Percentiles rank a stretch among this genome's conserved stretches.
Evolutionary conservation across 2,888 invertebrate species (phyloP).

Genomic region (Dyspetes luteomarginatus): DNA sequence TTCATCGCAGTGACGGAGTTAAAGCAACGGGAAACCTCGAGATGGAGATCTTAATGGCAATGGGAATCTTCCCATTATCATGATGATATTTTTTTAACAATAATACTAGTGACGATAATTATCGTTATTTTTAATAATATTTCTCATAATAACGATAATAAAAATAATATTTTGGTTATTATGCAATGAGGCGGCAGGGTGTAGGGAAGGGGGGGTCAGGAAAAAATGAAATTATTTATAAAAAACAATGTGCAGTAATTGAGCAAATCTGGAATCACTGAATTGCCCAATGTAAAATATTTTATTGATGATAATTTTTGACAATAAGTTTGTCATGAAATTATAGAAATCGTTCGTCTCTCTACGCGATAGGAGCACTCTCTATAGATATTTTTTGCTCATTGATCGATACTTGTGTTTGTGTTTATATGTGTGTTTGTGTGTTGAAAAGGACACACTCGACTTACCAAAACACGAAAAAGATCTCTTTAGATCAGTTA

Average conservation of each 20-base stretch:
- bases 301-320: constrained; percentile 16
- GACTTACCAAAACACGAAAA: constrained; percentile 73
- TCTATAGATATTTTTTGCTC: not conserved
- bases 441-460: constrained; percentile 64
- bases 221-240: not conserved
- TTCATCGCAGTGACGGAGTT: constrained; percentile 22
- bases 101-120: not conserved
- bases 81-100: not conserved
- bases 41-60: not conserved
- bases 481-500: constrained; percentile 18
- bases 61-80: not conserved
- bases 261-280: not conserved
- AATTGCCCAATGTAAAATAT: not conserved
- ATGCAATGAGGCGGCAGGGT: too few species aligned
- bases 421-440: constrained; percentile 9
- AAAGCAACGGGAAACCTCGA: constrained; percentile 33
- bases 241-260: not conserved
- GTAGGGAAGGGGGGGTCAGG: too few species aligned
- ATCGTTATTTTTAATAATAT: not conserved
- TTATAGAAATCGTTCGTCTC: constrained; percentile 4
- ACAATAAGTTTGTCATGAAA: constrained; percentile 12
- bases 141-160: not conserved
- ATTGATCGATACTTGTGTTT: constrained; percentile 2
- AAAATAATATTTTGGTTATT: too few species aligned
- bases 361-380: not conserved